phyloP scores from a whole-genome alignment of 1,140 invertebrate species.

The Drosophila gunungcola region DNA sequence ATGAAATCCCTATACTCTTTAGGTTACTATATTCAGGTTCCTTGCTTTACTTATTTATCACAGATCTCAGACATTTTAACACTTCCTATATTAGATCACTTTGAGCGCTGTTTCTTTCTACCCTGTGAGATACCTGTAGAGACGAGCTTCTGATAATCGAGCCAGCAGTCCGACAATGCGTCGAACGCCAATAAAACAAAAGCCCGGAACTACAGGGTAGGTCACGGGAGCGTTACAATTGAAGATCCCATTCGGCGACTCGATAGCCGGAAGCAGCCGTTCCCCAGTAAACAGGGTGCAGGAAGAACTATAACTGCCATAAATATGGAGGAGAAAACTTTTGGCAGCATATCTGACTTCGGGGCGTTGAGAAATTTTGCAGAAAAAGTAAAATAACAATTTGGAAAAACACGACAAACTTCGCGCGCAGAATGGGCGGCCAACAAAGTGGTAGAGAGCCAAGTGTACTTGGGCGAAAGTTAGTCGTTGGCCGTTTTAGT shows the following conservation, averaged over 20 bases:
- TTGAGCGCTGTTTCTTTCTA: constrained; percentile 71
- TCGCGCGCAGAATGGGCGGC: constrained; percentile 22
- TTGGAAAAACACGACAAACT: constrained; percentile 68
- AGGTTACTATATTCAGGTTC: too few relatives aligned
- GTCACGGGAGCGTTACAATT: constrained; percentile 93
- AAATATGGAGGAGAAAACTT: constrained; percentile 68
- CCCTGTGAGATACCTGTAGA: constrained; percentile 99
- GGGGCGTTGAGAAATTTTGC: constrained; percentile 56
- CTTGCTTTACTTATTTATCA: too few relatives aligned
- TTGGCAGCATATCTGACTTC: constrained; percentile 53
- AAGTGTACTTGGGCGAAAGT: constrained; percentile 68
- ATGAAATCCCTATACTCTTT: too few relatives aligned
- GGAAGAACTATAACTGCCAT: constrained; percentile 66
- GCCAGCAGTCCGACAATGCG: constrained; percentile 73
- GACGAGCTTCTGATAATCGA: constrained; percentile 97
- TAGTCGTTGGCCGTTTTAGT: constrained; percentile 59
- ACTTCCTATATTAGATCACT: not conserved
- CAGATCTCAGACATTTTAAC: not conserved
- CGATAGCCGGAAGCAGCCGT: constrained; percentile 45
- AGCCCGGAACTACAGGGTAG: constrained; percentile 99
- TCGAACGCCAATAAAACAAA: constrained; percentile 94
- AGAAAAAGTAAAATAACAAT: constrained; percentile 76
- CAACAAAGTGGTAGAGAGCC: constrained; percentile 31
- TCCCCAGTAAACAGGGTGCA: constrained; percentile 11
- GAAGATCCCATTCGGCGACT: constrained; percentile 4